Conservation (phyloP, 2,888 invertebrate species). For the Linyphia triangularis region DNA sequence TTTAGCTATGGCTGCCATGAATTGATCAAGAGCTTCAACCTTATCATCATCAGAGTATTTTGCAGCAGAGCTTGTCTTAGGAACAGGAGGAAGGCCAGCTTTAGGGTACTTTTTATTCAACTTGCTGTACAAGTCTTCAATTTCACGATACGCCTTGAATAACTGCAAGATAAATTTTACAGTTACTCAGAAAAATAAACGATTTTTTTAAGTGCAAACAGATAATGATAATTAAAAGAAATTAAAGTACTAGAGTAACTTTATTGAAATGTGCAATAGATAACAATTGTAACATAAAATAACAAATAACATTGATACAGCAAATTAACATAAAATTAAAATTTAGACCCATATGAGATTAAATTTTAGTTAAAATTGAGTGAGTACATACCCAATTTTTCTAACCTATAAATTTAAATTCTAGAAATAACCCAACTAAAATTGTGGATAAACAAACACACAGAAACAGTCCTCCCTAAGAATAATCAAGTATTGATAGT, state of each 20-base stretch:
- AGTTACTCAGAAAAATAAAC: no score
- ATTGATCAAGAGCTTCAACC: slow-evolving; percentile 47
- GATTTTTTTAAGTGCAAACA: not conserved
- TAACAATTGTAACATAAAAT: no score
- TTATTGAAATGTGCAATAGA: not conserved
- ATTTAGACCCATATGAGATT: no score
- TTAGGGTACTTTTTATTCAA: slow-evolving; percentile 61
- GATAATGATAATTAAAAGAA: not conserved
- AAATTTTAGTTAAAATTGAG: no score
- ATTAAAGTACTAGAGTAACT: not conserved
- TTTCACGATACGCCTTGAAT: slow-evolving; percentile 70
- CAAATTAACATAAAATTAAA: no score
- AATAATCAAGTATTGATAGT: no score
- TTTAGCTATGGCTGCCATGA: slow-evolving; percentile 53
- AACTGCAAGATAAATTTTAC: slow-evolving; percentile 25
- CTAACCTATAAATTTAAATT: no score
- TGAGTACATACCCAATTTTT: no score
- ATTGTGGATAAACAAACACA: no score
- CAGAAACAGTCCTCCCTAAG: no score
- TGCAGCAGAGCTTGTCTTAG: slow-evolving; percentile 36
- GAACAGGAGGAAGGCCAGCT: slow-evolving; percentile 55
- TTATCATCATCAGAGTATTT: slow-evolving; percentile 48
- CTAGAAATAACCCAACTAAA: no score
- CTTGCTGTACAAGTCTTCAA: slow-evolving; percentile 64
- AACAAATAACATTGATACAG: no score